A percentile compares a stretch with the other conserved stretches of the same genome.
Evolutionary conservation across 2,797 vertebrate genomes (phyloP).

Genomic region (Danio albolineatus): DNA sequence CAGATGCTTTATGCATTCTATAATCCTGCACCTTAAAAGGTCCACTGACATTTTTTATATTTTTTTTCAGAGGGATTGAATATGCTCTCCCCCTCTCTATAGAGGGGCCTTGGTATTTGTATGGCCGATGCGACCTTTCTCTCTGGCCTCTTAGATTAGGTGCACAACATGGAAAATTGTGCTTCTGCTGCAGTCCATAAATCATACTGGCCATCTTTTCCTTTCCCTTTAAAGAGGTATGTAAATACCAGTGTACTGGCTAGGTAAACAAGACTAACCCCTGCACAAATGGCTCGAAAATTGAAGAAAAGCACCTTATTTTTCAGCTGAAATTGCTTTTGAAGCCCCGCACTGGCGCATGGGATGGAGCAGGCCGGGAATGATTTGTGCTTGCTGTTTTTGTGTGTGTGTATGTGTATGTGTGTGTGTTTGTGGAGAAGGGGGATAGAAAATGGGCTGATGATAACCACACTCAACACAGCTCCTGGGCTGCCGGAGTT

Average conservation of each 20-base stretch:
- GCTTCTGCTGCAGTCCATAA: conserved; percentile 97
- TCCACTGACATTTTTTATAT: conserved; percentile 87
- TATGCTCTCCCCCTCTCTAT: conserved; percentile 91
- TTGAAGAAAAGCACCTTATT: conserved; percentile 99
- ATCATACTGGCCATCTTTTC: conserved; percentile 94
- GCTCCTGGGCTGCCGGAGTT: conserved; percentile 85
- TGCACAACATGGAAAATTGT: conserved; percentile 98
- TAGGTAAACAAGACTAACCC: conserved; percentile 99
- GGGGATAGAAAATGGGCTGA: conserved; percentile 93
- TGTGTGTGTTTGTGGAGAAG: conserved; percentile 46
- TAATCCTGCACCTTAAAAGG: conserved; percentile 84
- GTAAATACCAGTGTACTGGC: conserved; percentile 99
- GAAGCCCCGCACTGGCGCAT: conserved; percentile 90
- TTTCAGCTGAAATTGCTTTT: conserved; percentile 99
- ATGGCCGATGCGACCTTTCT: conserved; percentile 95
- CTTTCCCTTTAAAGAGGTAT: conserved; percentile 94
- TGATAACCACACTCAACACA: conserved; percentile 93
- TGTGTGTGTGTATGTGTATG: conserved; percentile 44
- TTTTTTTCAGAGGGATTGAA: conserved; percentile 90
- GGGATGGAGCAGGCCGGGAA: conserved; percentile 91
- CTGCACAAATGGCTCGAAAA: conserved; percentile 98
- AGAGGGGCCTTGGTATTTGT: conserved; percentile 95
- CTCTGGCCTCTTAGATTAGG: conserved; percentile 95
- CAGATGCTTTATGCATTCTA: conserved; percentile 89
- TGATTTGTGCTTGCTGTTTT: conserved; percentile 76